Percentiles rank a stretch among this genome's conserved stretches.
These are phyloP conservation scores for Anniella stebbinsi DNA, from an alignment of 2,797 vertebrate genomes.

Conservation along the genomic window DNA sequence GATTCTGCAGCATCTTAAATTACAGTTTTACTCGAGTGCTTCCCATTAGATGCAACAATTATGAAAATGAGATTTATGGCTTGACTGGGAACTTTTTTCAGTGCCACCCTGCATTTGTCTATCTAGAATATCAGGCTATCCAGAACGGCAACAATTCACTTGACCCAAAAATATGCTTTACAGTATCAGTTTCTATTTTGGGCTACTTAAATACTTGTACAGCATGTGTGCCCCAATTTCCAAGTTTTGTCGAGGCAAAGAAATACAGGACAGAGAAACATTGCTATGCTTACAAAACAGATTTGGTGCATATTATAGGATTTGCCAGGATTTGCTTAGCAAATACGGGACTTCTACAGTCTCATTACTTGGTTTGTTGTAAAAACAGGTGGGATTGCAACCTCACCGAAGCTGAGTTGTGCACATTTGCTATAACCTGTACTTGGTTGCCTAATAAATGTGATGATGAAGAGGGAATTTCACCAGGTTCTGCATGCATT, in stretches of 20 bases:
- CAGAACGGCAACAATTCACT: conserved; percentile 58
- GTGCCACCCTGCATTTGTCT: conserved; percentile 38
- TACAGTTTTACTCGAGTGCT: conserved; percentile 20
- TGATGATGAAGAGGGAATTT: no score
- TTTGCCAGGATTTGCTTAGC: neutral
- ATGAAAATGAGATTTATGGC: conserved; percentile 58
- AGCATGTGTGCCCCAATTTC: neutral
- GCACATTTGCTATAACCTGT: no score
- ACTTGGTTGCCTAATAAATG: no score
- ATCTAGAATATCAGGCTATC: conserved; percentile 54
- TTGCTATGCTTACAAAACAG: neutral
- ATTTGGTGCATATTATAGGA: neutral
- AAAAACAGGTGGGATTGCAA: neutral
- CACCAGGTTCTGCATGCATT: no score
- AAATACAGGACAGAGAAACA: neutral
- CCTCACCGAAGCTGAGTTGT: neutral
- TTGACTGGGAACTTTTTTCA: conserved; percentile 68
- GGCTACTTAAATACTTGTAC: neutral
- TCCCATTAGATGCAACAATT: conserved; percentile 50
- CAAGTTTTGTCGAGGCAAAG: neutral
- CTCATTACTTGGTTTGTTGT: neutral
- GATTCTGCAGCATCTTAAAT: no score
- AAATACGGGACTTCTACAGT: neutral
- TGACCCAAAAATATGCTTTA: neutral
- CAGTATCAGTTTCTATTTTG: conserved; percentile 37